phyloP scores from a whole-genome alignment of 2,113 vertebrate species.

The Indri indri region DNA sequence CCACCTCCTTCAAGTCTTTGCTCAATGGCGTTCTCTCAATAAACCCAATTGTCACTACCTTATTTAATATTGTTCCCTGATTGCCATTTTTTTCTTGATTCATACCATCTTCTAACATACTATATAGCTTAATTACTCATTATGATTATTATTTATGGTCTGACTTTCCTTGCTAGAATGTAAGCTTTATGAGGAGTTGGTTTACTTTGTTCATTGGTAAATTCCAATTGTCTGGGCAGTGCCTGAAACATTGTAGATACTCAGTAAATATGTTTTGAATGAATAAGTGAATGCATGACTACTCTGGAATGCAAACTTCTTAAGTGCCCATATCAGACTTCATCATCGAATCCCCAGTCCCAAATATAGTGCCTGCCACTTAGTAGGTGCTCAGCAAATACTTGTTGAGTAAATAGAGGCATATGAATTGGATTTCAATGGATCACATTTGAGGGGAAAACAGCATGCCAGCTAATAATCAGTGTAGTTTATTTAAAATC shows the following conservation, averaged over 20 bases:
- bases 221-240: background rate
- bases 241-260: background rate
- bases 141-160: background rate
- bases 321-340: background rate
- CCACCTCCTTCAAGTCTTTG: background rate
- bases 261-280: background rate
- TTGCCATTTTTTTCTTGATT: background rate
- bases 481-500: constrained; percentile 48
- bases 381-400: background rate
- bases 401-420: background rate
- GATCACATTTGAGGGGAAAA: background rate
- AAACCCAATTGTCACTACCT: background rate
- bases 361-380: background rate
- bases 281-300: background rate
- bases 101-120: background rate
- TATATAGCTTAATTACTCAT: background rate
- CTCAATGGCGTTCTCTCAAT: background rate
- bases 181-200: background rate
- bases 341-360: background rate
- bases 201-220: background rate
- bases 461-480: constrained; percentile 52
- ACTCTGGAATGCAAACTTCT: background rate
- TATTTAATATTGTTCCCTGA: background rate
- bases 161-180: background rate
- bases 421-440: background rate